These are phyloP conservation scores for Tricholaema leucomelas DNA, from an alignment of 2,113 vertebrate genomes.

Conservation along the genomic window DNA sequence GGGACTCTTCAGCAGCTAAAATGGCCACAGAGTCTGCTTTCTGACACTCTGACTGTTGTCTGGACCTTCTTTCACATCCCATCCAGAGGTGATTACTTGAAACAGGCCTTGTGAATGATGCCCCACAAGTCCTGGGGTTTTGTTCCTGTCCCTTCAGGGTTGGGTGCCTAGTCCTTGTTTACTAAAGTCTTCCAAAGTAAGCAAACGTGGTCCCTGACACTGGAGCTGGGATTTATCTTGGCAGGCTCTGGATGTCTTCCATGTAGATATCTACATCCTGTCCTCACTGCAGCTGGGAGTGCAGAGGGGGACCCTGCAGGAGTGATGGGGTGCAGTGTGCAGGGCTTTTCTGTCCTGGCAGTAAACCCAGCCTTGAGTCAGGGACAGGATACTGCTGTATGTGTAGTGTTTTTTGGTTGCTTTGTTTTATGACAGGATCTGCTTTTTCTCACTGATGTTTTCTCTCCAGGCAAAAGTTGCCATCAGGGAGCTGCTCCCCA, in stretches of 20 bases:
- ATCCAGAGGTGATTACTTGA: background rate
- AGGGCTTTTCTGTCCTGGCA: background rate
- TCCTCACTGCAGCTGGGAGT: background rate
- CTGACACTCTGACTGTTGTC: background rate
- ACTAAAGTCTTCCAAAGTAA: constrained; percentile 18
- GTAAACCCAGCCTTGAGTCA: background rate
- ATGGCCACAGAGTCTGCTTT: background rate
- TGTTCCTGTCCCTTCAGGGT: background rate
- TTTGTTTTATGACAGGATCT: background rate
- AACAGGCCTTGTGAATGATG: background rate
- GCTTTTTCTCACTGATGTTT: background rate
- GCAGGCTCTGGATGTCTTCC: background rate
- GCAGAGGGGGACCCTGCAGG: no score
- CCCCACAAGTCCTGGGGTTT: background rate
- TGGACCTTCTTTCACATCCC: background rate
- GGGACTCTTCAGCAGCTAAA: background rate
- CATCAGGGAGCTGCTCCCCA: constrained; percentile 92
- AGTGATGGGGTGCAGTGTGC: fast-evolving
- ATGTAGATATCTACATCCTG: background rate
- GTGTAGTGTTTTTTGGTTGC: background rate
- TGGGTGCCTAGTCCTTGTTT: background rate
- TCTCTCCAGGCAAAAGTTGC: constrained; percentile 88
- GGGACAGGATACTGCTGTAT: background rate
- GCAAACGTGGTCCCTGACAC: background rate
- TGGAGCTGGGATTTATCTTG: background rate